phyloP scores from a whole-genome alignment of 2,113 vertebrate genomes.

The Tapirus terrestris region DNA sequence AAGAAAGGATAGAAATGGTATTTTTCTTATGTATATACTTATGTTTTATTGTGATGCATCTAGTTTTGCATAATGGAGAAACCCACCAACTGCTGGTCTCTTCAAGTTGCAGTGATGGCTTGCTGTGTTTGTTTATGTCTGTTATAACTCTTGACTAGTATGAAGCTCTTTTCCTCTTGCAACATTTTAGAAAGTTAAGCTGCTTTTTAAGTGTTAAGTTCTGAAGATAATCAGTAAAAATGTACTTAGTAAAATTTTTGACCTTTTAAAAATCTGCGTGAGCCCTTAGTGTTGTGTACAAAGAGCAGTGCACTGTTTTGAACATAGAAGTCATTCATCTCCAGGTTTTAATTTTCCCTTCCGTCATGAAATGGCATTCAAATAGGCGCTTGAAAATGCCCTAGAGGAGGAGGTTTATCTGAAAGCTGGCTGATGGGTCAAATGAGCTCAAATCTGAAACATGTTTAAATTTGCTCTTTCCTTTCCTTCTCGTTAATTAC shows the following conservation, averaged over 20 bases:
- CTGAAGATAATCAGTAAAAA: neutral
- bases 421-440: neutral
- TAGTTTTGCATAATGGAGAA: neutral
- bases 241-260: neutral
- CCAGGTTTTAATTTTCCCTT: neutral
- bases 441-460: neutral
- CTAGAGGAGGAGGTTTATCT: neutral
- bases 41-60: neutral
- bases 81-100: accelerated
- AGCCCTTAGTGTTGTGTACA: neutral
- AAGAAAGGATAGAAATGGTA: neutral
- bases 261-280: neutral
- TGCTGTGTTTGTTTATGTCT: neutral
- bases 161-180: neutral
- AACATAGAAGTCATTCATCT: accelerated
- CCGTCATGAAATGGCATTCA: neutral
- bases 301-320: neutral
- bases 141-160: neutral
- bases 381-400: neutral
- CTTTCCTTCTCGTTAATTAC: neutral
- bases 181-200: neutral
- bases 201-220: neutral
- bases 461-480: neutral
- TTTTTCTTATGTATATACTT: neutral
- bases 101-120: neutral